These are phyloP conservation scores for Melanotaenia parkinsoni DNA, from an alignment of 2,797 vertebrate genomes.

Conservation along the genomic window DNA sequence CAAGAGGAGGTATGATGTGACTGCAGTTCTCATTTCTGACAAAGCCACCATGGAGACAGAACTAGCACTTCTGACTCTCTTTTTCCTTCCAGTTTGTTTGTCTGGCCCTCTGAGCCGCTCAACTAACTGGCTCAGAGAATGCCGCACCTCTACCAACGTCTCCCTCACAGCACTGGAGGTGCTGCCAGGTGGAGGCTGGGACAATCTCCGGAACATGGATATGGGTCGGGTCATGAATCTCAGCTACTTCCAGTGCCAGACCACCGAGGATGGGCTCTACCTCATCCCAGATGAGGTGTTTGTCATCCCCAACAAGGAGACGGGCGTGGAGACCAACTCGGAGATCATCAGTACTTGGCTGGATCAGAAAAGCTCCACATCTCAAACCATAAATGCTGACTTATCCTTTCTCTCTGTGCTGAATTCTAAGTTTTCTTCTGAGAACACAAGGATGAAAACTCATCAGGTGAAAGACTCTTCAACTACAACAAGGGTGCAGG, in stretches of 20 bases:
- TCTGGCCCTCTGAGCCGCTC: conserved; percentile 59
- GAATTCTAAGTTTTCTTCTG: conserved; percentile 88
- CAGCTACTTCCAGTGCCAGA: conserved; percentile 87
- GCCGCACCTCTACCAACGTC: conserved; percentile 71
- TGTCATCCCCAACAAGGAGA: conserved; percentile 88
- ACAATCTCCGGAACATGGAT: conserved; percentile 92
- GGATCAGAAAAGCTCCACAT: conserved; percentile 85
- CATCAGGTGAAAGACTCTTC: conserved; percentile 87
- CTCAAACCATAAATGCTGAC: conserved; percentile 85
- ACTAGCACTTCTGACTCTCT: conserved; percentile 52
- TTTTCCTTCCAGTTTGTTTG: conserved; percentile 47
- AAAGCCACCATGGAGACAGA: conserved; percentile 58
- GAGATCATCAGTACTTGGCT: conserved; percentile 90
- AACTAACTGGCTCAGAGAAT: conserved; percentile 79
- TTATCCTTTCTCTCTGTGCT: conserved; percentile 78
- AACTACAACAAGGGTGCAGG: conserved; percentile 86
- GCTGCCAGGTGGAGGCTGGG: conserved; percentile 92
- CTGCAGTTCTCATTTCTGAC: neutral
- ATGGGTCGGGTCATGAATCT: conserved; percentile 89
- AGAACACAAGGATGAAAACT: conserved; percentile 87
- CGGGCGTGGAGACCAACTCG: conserved; percentile 88
- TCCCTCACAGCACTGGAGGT: conserved; percentile 86
- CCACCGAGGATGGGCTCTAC: conserved; percentile 89
- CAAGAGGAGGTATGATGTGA: conserved; percentile 25
- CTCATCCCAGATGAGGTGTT: conserved; percentile 90